Evolutionary conservation across 2,888 invertebrate species (phyloP).

Genomic region (Teleogryllus oceanicus): DNA sequence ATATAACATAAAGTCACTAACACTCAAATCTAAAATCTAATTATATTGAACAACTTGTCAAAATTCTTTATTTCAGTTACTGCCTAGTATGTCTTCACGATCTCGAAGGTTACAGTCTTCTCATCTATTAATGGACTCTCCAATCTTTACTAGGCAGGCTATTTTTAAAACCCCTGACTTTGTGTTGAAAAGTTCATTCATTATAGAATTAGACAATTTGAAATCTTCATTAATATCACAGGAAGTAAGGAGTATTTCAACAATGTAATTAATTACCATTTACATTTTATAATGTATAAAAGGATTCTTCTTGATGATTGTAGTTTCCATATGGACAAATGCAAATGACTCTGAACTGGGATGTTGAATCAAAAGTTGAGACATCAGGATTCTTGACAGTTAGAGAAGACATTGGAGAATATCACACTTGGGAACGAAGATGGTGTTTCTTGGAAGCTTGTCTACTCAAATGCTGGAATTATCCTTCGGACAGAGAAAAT

Average conservation of each 20-base stretch:
- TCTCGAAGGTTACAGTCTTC: background rate
- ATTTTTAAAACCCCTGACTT: background rate
- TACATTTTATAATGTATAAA: too few species aligned
- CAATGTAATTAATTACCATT: too few species aligned
- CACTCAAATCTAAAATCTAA: too few species aligned
- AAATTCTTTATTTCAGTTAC: background rate
- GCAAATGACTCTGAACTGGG: background rate
- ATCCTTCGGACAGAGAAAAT: conserved; percentile 20
- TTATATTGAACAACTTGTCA: background rate
- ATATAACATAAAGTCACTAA: too few species aligned
- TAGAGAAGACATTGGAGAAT: background rate
- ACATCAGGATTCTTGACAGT: conserved; percentile 23
- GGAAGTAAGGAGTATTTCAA: background rate
- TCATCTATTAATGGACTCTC: background rate
- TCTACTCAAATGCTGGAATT: conserved; percentile 25
- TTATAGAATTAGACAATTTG: background rate
- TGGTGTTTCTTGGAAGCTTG: conserved; percentile 23
- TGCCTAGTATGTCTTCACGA: background rate
- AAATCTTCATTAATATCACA: background rate
- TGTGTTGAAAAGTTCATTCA: background rate
- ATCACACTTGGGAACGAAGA: background rate
- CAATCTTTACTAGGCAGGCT: background rate
- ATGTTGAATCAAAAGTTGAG: conserved; percentile 1
- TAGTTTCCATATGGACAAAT: background rate
- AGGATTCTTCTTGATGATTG: too few species aligned